Evolutionary conservation across 2,888 invertebrate genomes (phyloP), one percentile per base, ranked within the genome.

Genomic region (Drosophila pseudotalamancana): DNA sequence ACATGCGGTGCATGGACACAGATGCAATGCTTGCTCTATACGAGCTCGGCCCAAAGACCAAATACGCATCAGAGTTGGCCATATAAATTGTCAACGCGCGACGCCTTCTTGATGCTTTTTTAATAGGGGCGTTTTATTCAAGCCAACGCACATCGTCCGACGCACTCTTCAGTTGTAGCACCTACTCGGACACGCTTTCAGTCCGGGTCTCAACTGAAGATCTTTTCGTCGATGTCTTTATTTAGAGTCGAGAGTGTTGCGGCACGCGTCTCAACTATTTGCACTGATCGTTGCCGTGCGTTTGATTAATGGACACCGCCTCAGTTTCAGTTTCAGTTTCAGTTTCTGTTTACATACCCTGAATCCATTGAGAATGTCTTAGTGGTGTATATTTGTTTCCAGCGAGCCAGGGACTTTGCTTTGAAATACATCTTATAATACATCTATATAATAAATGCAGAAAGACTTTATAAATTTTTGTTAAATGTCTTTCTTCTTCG

Each of bases 101-200:
- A 12, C 53, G 46, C 34, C 35, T 51, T 64, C 64, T 49, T 68
- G 81, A 86, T 80, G 69, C 49, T 50, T 62, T 76, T 66, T 80
- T 81, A 81, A 81, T 81, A 81, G 85, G 68, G 82, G 87, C 81
- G 78, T 80, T 80, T 84, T 84, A 81, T 87, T 68, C 85, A 77
- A 84, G 68, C 56, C 60, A 64, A 72, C 80, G 66, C 79, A 63
- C 72, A 60, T 66, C 49, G 71, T 18, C 16, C 14, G 16, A 43
- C 80, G 68, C 67, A 72, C 84, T n/a, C n/a, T n/a, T n/a, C n/a
- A n/a, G 72, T 79, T 61, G 55, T 56, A 29, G 48, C 67, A 60
- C 29, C 37, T 39, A 6, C 54, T 23, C 19, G n/a, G 42, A 40
- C 50, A 51, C 23, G 19, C 39, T 31, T 19, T 9, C 29, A 29